These are phyloP conservation scores for Lontra canadensis DNA, from an alignment of 2,113 vertebrate genomes.

Conservation along the genomic window DNA sequence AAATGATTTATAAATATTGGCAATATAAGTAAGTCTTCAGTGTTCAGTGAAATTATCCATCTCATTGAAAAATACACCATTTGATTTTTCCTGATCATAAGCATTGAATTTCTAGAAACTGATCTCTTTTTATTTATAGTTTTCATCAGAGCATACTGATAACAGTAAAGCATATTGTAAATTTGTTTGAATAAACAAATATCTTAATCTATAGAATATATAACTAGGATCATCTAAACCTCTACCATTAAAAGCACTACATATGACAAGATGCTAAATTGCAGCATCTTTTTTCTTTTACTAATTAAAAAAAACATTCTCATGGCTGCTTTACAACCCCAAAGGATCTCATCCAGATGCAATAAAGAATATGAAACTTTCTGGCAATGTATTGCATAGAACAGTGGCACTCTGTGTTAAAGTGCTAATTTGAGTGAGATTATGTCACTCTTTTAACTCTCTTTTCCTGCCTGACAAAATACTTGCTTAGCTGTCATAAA, in stretches of 20 bases:
- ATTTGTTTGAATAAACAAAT: background rate
- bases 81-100: conserved; percentile 12
- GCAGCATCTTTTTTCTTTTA: background rate
- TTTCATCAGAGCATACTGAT: background rate
- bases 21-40: background rate
- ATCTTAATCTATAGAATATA: background rate
- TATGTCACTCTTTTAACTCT: conserved; percentile 27
- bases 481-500: background rate
- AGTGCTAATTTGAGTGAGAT: background rate
- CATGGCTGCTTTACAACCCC: background rate
- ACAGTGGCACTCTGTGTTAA: background rate
- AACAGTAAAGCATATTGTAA: background rate
- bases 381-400: background rate
- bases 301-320: conserved; percentile 16
- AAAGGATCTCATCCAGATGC: background rate
- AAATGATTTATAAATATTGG: background rate
- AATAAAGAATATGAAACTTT: conserved; percentile 16
- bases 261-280: background rate
- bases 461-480: conserved; percentile 28
- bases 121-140: background rate
- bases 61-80: background rate
- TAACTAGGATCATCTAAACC: background rate
- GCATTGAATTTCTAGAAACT: background rate
- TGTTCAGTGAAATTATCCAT: background rate
- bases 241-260: background rate